Conservation (phyloP, 1,140 invertebrate species). For the Eulimnadia texana region DNA sequence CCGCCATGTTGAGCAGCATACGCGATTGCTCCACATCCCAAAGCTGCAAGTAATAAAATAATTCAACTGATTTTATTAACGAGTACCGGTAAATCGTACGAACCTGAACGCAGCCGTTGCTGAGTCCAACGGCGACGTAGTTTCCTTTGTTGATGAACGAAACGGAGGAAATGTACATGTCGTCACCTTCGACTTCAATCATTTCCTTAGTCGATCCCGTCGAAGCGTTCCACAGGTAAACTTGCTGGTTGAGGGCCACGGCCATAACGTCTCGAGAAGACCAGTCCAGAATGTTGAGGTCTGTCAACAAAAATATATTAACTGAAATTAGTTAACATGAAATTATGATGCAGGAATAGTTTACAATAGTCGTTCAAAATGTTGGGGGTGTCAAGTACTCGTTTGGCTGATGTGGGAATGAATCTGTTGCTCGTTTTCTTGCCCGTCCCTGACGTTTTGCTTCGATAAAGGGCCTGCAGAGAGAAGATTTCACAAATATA, state of each 20-base stretch:
- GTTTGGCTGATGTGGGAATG: constrained; percentile 81
- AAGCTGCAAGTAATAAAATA: constrained; percentile 39
- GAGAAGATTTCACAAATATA: constrained; percentile 5
- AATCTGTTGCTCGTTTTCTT: constrained; percentile 60
- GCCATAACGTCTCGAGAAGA: constrained; percentile 81
- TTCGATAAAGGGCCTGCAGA: constrained; percentile 3
- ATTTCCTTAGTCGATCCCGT: constrained; percentile 70
- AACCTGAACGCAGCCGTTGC: constrained; percentile 43
- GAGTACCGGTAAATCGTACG: not conserved
- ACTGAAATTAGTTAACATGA: not conserved
- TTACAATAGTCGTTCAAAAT: constrained; percentile 93
- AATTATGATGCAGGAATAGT: not conserved
- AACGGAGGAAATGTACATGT: constrained; percentile 71
- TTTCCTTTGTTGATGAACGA: constrained; percentile 84
- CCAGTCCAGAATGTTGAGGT: constrained; percentile 95
- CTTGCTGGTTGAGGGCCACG: constrained; percentile 66
- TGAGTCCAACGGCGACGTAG: constrained; percentile 77
- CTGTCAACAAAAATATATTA: constrained; percentile 32
- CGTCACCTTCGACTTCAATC: constrained; percentile 55
- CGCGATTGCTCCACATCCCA: constrained; percentile 40
- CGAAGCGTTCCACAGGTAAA: constrained; percentile 92
- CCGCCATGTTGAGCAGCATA: constrained; percentile 38
- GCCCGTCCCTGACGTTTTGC: constrained; percentile 54
- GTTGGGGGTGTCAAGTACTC: constrained; percentile 92
- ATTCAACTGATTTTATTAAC: constrained; percentile 16